phyloP scores from a whole-genome alignment of 2,888 invertebrate species.

The Sclerodermus sp. region DNA sequence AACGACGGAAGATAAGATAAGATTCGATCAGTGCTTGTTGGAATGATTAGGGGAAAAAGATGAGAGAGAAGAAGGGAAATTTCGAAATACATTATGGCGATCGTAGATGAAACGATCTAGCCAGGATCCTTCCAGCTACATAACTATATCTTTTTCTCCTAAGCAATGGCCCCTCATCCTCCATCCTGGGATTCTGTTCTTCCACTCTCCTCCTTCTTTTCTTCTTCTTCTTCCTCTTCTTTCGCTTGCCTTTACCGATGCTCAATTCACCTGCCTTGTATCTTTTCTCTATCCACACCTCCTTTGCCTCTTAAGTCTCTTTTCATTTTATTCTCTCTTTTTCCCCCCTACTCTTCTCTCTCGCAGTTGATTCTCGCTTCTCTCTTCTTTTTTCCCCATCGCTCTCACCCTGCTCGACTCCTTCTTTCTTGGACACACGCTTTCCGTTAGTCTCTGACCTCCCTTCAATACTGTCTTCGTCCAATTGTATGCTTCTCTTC shows the following conservation, averaged over 20 bases:
- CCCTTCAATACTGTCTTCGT: constrained; percentile 11
- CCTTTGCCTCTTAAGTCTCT: constrained; percentile 13
- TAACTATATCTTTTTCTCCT: constrained; percentile 54
- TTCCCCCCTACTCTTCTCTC: background rate
- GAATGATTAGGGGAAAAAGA: constrained; percentile 1
- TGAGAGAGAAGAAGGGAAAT: constrained; percentile 11
- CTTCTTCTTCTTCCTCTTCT: constrained; percentile 2
- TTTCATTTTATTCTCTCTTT: background rate
- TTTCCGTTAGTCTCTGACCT: background rate
- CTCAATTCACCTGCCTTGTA: background rate
- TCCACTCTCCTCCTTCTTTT: background rate
- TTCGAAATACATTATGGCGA: constrained; percentile 29
- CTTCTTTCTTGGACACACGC: constrained; percentile 1
- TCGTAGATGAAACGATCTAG: constrained; percentile 49
- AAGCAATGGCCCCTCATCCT: too few species aligned
- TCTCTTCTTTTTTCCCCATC: too few species aligned
- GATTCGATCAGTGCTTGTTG: background rate
- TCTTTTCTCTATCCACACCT: constrained; percentile 15
- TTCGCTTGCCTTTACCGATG: constrained; percentile 1
- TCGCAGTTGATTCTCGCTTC: too few species aligned
- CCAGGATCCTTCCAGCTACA: constrained; percentile 43
- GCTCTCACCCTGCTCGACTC: background rate
- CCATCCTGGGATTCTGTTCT: too few species aligned
- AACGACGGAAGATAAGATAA: background rate
- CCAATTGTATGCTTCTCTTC: constrained; percentile 4